These are phyloP conservation scores for Papilio polytes DNA, from an alignment of 1,140 invertebrate species.

Conservation along the genomic window DNA sequence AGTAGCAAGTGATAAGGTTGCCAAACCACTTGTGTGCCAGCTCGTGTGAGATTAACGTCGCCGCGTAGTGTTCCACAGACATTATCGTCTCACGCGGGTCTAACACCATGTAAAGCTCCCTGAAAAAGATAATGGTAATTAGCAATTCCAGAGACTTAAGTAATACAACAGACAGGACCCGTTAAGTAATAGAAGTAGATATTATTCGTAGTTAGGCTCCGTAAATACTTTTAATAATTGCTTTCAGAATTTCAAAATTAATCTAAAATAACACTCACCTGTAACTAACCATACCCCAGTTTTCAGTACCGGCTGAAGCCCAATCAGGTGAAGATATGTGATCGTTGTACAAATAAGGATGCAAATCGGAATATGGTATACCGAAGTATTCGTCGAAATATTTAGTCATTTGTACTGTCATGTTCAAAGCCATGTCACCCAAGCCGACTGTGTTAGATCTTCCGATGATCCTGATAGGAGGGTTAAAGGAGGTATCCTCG, in stretches of 20 bases:
- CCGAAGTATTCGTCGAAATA: constrained; percentile 76
- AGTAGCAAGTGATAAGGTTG: constrained; percentile 83
- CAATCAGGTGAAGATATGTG: constrained; percentile 90
- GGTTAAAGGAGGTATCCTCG: constrained; percentile 59
- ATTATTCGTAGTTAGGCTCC: too few species aligned
- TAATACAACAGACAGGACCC: not conserved
- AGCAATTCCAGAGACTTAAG: not conserved
- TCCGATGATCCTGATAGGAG: constrained; percentile 76
- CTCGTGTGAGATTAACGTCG: constrained; percentile 86
- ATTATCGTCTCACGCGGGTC: constrained; percentile 80
- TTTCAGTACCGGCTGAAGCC: constrained; percentile 87
- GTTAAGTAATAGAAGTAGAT: too few species aligned
- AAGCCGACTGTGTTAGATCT: constrained; percentile 87
- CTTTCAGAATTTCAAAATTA: too few species aligned
- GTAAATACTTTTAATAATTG: too few species aligned
- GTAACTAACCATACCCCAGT: constrained; percentile 88
- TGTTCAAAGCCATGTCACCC: constrained; percentile 81
- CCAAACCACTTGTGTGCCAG: constrained; percentile 86
- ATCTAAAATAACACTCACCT: constrained; percentile 63
- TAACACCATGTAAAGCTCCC: constrained; percentile 85
- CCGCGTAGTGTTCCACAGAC: constrained; percentile 82
- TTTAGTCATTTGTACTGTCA: constrained; percentile 73
- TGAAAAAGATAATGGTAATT: constrained; percentile 51
- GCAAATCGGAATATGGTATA: constrained; percentile 65
- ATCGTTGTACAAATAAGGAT: constrained; percentile 83